Base-by-base conservation (phyloP, 2,888 invertebrate genomes). In the Epirrhoe tristata region DNA sequence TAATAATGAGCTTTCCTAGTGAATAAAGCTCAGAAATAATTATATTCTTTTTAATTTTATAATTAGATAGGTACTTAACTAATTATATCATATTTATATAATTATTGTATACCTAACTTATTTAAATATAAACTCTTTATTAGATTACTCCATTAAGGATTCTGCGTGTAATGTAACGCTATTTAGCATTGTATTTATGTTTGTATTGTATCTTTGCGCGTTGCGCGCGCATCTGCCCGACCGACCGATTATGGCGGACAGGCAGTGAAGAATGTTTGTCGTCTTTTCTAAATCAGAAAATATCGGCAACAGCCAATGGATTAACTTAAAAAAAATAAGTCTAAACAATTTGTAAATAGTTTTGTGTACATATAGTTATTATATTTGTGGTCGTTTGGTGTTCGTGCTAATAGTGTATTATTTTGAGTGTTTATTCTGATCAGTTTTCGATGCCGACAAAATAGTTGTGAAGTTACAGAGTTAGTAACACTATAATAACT, bases 341-440 rank as follows among this genome's bases (percentile, higher is more conserved):
- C n/a, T 48, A 58, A 63, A 95, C 95, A 95, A 94, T 95, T 95
- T 95, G 95, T 95, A 95, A 94, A 95, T 95, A 95, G 95, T 94
- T 93, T 91, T 89, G 94, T 95, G 95, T 95, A 95, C 94, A 95
- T 95, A 95, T 95, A 95, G 95, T 95, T 94, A 93, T 95, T 95
- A 95, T 95, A 95, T 95, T 95, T 95, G 93, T 93, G 94, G 91
- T 87, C 86, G 94, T 94, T 94, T 91, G 94, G 94, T 94, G 87
- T 87, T 90, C 92, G 93, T 94, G 94, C 94, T 94, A 94, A 94
- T 94, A 91, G 92, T 93, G 93, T 92, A 90, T 88, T 89, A 91
- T 89, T 94, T 94, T 94, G 91, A 93, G 94, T 93, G 93, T 93
- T 91, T 91, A 89, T 90, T 93, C 92, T 88, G 90, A 93, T 93